Percentiles rank a stretch among this genome's conserved stretches.
Conservation (phyloP, 2,113 vertebrate genomes). For the Silurus meridionalis region DNA sequence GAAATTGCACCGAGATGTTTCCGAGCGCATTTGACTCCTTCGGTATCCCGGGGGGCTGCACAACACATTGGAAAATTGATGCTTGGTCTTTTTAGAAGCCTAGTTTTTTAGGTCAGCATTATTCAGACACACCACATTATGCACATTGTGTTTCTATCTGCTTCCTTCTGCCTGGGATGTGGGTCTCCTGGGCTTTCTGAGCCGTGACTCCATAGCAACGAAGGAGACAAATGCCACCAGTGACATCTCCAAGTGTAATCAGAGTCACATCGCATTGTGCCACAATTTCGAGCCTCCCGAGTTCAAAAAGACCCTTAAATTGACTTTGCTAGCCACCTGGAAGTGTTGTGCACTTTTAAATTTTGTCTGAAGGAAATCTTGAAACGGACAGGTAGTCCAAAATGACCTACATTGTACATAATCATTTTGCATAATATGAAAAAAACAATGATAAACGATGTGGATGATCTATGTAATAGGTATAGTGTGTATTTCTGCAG, state of each 20-base stretch:
- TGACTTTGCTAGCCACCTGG: slow-evolving; percentile 9
- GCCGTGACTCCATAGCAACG: slow-evolving; percentile 58
- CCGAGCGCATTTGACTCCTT: not conserved
- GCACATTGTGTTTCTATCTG: slow-evolving; percentile 39
- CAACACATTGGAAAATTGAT: slow-evolving; percentile 46
- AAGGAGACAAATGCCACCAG: slow-evolving; percentile 47
- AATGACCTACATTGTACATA: not conserved
- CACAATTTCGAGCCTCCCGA: slow-evolving; percentile 24
- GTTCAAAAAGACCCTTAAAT: slow-evolving; percentile 28
- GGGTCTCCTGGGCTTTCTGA: slow-evolving; percentile 52
- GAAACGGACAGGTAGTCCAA: not conserved
- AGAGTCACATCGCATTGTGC: slow-evolving; percentile 46
- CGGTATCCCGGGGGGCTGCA: slow-evolving; percentile 16
- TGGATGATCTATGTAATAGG: not conserved
- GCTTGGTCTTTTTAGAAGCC: slow-evolving; percentile 43
- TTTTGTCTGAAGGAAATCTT: not conserved
- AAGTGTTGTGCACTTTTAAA: not conserved
- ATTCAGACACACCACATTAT: slow-evolving; percentile 52
- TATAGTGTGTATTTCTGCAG: not conserved
- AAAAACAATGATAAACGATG: not conserved
- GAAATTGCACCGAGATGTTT: slow-evolving; percentile 1
- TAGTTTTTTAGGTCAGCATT: slow-evolving; percentile 59
- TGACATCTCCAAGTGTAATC: slow-evolving; percentile 45
- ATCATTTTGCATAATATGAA: not conserved
- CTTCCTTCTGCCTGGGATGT: slow-evolving; percentile 39